phyloP scores from a whole-genome alignment of 30 jellyfish, hydroid and myxozoan genomes.

The Pseudorhiza aurosa region DNA sequence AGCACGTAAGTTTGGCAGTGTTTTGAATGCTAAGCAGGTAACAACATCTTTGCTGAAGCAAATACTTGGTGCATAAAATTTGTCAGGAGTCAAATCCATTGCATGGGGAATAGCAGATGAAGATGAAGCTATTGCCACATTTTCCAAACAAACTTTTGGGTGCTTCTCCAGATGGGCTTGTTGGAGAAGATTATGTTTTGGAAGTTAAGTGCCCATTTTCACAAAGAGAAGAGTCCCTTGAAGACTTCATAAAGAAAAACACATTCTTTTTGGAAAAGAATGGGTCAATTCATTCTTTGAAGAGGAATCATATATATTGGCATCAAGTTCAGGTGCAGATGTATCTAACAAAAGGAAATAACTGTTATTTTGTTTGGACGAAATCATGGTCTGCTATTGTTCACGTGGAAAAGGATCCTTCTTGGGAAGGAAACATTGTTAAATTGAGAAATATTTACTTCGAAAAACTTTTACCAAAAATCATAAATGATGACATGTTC shows the following conservation, averaged over 20 bases:
- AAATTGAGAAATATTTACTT: neutral
- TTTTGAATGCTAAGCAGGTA: constrained; percentile 22
- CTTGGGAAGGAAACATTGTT: constrained; percentile 1
- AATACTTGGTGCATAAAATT: constrained; percentile 4
- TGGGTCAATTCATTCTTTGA: neutral
- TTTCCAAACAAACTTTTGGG: constrained; percentile 19
- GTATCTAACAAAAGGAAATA: constrained; percentile 10
- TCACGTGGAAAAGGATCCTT: neutral
- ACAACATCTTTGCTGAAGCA: constrained; percentile 25
- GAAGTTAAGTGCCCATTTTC: constrained; percentile 49
- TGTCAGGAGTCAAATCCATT: constrained; percentile 30
- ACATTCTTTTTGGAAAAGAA: constrained; percentile 1
- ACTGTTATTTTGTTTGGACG: constrained; percentile 27
- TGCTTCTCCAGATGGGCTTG: constrained; percentile 37
- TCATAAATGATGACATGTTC: constrained; percentile 2
- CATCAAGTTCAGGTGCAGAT: constrained; percentile 17
- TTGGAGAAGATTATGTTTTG: constrained; percentile 2
- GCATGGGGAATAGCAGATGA: constrained; percentile 53
- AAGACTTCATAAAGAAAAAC: constrained; percentile 9
- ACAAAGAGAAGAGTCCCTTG: constrained; percentile 20
- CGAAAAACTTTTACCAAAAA: neutral
- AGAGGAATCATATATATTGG: constrained; percentile 19
- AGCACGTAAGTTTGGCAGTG: constrained; percentile 37
- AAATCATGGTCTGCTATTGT: neutral
- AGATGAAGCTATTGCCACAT: constrained; percentile 38